Evolutionary conservation across 37 sponge, comb jelly and placozoan genomes (phyloP).

Genomic region (Dysidea cf. avara): DNA sequence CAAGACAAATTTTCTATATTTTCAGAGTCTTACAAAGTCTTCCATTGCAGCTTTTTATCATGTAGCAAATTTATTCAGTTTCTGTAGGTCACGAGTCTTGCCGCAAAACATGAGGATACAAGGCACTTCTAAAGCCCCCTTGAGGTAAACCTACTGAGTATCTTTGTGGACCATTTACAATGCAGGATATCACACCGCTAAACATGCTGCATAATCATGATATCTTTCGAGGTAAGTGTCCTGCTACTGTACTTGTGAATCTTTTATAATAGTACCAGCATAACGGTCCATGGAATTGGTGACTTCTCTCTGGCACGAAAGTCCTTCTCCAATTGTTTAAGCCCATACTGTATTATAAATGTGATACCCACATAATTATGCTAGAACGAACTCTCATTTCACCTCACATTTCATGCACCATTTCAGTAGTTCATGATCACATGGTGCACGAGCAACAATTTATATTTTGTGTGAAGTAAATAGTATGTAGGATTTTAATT

Average conservation of each 20-base stretch:
- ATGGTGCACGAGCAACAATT: too few species aligned
- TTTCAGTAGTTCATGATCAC: too few species aligned
- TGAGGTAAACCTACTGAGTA: neutral
- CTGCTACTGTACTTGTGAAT: neutral
- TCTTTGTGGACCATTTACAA: constrained; percentile 3
- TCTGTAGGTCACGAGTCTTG: neutral
- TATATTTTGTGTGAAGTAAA: too few species aligned
- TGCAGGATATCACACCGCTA: neutral
- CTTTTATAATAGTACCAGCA: constrained; percentile 15
- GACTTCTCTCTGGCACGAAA: neutral
- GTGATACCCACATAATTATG: constrained; percentile 10
- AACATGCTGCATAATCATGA: neutral
- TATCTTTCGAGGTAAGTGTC: neutral
- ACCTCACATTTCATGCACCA: too few species aligned
- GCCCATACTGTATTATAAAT: constrained; percentile 2
- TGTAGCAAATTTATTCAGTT: neutral
- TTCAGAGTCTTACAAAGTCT: too few species aligned
- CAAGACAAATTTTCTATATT: too few species aligned
- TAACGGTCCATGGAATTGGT: constrained; percentile 20
- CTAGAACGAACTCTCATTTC: too few species aligned
- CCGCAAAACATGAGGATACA: constrained; percentile 4
- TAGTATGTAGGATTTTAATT: too few species aligned
- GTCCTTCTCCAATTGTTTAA: neutral
- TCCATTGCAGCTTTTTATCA: neutral
- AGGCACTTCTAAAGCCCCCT: constrained; percentile 13